Conservation (phyloP, 2,113 vertebrate species). For the Natator depressus region DNA sequence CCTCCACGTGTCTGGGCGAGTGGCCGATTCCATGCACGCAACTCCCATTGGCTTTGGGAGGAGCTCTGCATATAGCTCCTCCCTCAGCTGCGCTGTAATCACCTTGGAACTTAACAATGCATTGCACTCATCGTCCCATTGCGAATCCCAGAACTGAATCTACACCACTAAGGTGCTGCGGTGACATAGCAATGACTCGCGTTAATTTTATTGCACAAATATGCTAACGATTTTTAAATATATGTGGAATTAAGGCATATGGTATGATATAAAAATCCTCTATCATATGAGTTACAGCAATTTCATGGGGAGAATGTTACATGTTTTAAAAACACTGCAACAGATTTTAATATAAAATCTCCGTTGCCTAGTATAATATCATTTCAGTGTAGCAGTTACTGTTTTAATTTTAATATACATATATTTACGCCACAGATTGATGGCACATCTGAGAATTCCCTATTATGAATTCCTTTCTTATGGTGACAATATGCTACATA, state of each 20-base stretch:
- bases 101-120: neutral
- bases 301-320: neutral
- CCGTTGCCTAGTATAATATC: neutral
- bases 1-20: neutral
- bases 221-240: constrained; percentile 34
- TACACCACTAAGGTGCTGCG: neutral
- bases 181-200: constrained; percentile 9
- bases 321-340: constrained; percentile 15
- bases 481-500: neutral
- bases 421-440: neutral
- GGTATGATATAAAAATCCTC: constrained; percentile 53
- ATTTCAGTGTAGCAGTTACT: constrained; percentile 20
- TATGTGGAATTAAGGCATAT: constrained; percentile 46
- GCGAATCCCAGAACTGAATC: constrained; percentile 27
- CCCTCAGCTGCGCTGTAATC: neutral
- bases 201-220: constrained; percentile 60
- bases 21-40: neutral
- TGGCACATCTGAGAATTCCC: neutral
- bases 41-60: neutral
- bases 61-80: neutral
- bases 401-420: neutral
- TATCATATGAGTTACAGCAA: constrained; percentile 22
- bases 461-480: neutral
- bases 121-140: constrained; percentile 37
- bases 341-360: constrained; percentile 38